Evolutionary conservation across 2,113 vertebrate genomes (phyloP).

Genomic region (Barnardius zonarius): DNA sequence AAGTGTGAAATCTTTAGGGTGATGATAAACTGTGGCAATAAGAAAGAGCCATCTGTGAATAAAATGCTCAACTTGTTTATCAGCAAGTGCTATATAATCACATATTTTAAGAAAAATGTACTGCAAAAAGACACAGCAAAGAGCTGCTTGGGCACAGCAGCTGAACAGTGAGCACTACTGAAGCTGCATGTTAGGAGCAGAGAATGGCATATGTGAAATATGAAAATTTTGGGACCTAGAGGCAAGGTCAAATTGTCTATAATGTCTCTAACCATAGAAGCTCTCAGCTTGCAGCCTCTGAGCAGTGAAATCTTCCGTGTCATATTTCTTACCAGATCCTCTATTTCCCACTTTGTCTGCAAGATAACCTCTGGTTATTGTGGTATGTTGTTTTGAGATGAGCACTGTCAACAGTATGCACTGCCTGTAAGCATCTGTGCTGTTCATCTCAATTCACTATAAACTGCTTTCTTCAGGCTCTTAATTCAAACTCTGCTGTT

Average conservation of each 20-base stretch:
- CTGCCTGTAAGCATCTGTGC: conserved; percentile 52
- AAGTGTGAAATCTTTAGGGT: conserved; percentile 2
- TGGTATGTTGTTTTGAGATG: conserved; percentile 57
- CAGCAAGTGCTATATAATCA: background rate
- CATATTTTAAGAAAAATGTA: conserved; percentile 37
- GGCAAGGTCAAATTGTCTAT: conserved; percentile 71
- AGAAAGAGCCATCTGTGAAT: conserved; percentile 19
- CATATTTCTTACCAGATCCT: conserved; percentile 45
- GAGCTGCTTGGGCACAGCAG: background rate
- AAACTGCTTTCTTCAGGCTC: conserved; percentile 22
- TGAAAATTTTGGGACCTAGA: conserved; percentile 50
- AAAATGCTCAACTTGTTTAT: conserved; percentile 34
- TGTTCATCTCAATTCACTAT: conserved; percentile 4
- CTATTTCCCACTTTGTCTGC: conserved; percentile 43
- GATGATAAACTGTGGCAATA: conserved; percentile 5
- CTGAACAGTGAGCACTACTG: background rate
- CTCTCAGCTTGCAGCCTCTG: conserved; percentile 55
- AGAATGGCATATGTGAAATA: conserved; percentile 40
- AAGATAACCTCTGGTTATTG: conserved; percentile 71
- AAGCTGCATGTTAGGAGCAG: conserved; percentile 18
- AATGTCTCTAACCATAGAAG: conserved; percentile 57
- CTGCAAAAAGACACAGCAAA: background rate
- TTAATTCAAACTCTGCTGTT: conserved; percentile 52
- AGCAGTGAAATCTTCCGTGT: conserved; percentile 58
- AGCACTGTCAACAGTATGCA: conserved; percentile 43